Conservation (phyloP, 2,113 vertebrate species). For the Scopus umbretta region DNA sequence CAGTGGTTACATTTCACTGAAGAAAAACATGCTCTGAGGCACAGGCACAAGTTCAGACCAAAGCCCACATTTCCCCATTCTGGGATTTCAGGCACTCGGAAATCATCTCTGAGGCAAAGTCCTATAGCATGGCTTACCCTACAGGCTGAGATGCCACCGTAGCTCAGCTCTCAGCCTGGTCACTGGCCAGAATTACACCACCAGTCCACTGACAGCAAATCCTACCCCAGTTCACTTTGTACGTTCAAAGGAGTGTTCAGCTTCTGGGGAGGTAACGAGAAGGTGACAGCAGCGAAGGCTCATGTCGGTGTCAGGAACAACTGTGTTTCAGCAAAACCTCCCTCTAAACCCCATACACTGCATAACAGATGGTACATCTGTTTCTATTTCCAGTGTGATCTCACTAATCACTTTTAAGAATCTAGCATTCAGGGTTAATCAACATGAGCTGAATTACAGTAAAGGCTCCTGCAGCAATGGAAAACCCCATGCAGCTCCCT, state of each 20-base stretch:
- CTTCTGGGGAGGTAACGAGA: background rate
- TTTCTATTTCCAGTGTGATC: conserved; percentile 32
- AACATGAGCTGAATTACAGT: conserved; percentile 23
- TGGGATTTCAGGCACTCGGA: background rate
- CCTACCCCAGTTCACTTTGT: background rate
- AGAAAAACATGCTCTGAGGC: background rate
- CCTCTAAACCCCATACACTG: background rate
- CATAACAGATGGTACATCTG: conserved; percentile 31
- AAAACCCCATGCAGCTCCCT: background rate
- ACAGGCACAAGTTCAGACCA: background rate
- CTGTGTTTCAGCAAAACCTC: background rate
- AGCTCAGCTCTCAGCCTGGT: background rate
- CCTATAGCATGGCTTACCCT: background rate
- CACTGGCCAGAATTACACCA: background rate
- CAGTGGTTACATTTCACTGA: background rate
- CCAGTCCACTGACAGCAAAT: background rate
- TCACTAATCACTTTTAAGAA: conserved; percentile 60
- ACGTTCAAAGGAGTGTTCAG: background rate
- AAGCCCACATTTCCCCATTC: background rate
- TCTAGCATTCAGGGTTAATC: conserved; percentile 43
- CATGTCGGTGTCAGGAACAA: background rate
- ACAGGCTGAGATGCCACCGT: background rate
- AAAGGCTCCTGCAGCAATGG: background rate
- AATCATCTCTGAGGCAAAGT: background rate
- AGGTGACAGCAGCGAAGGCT: background rate